Base-by-base conservation (phyloP, 2,888 invertebrate genomes). In the Plusia festucae region DNA sequence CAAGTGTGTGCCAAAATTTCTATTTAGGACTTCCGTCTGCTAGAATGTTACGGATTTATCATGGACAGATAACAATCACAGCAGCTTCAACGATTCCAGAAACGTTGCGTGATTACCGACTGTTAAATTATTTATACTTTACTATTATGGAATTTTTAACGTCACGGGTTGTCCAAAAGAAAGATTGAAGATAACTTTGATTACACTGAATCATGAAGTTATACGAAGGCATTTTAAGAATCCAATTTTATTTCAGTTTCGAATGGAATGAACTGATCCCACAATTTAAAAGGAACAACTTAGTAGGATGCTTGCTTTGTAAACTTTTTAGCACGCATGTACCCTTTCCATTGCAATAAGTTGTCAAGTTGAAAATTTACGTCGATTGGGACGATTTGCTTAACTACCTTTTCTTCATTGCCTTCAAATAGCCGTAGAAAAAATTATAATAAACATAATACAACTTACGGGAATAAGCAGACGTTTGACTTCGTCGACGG, bases 401-500 rank as follows among this genome's bases (percentile, higher is more conserved):
- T n/a, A n/a, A n/a, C n/a, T n/a, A n/a, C 5, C 15, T 15, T 15
- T 1, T 15, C 40, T 2, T 13, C 40, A 40, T n/a, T 13, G 13
- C 15, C 40, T n/a, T n/a, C n/a, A n/a, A n/a, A n/a, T n/a, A n/a
- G n/a, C n/a, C n/a, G n/a, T n/a, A n/a, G n/a, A n/a, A n/a, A n/a
- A 2, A 11, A 34, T 13, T 11, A 6, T 13, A n/a, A 44, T n/a
- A 40, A 44, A 16, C 11, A 6, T 24, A 27, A 16, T 2, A 24
- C 22, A 79, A 96, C 97, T 97, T 97, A 99, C 99, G 91, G 99
- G 99, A 90, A 99, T 97, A 84, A 99, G 97, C 88, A 99, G 96
- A 92, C 99, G 99, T 95, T 98, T 98, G 72, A 99, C 99, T 96
- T 99, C 99, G 86, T 99, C 99, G 53, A 99, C 98, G 55, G 99